These are phyloP conservation scores for Menura novaehollandiae DNA, from an alignment of 2,113 vertebrate genomes.

Conservation along the genomic window DNA sequence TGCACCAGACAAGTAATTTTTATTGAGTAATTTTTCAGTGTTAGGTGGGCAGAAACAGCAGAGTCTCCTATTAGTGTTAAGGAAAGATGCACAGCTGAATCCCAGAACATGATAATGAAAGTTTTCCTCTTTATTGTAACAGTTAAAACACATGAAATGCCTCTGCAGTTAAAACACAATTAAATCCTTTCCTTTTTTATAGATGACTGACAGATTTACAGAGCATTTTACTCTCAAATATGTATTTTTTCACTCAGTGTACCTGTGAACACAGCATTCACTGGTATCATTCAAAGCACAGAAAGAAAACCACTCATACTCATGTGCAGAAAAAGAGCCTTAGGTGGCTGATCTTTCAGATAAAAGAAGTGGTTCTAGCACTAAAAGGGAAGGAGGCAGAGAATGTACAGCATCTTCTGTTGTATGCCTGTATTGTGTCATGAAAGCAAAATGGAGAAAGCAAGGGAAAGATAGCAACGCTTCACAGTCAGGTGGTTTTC, in stretches of 20 bases:
- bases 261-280: background rate
- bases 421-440: background rate
- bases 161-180: background rate
- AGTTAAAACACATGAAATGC: background rate
- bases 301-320: background rate
- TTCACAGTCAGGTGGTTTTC: background rate
- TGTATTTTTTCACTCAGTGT: background rate
- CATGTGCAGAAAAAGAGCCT: background rate
- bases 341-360: constrained; percentile 49
- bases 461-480: background rate
- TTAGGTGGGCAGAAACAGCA: constrained; percentile 34
- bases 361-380: constrained; percentile 28
- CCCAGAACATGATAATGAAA: background rate
- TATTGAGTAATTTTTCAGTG: constrained; percentile 62
- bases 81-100: constrained; percentile 22
- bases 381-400: constrained; percentile 48
- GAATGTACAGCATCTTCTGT: background rate
- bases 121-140: constrained; percentile 16
- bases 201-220: background rate
- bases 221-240: background rate
- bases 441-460: constrained; percentile 35
- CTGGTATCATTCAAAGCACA: background rate
- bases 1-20: constrained; percentile 58
- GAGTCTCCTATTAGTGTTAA: background rate
- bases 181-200: background rate